Evolutionary conservation across 92 coral and sea anemone genomes (phyloP).

Genomic region (Epizoanthus stellaris): DNA sequence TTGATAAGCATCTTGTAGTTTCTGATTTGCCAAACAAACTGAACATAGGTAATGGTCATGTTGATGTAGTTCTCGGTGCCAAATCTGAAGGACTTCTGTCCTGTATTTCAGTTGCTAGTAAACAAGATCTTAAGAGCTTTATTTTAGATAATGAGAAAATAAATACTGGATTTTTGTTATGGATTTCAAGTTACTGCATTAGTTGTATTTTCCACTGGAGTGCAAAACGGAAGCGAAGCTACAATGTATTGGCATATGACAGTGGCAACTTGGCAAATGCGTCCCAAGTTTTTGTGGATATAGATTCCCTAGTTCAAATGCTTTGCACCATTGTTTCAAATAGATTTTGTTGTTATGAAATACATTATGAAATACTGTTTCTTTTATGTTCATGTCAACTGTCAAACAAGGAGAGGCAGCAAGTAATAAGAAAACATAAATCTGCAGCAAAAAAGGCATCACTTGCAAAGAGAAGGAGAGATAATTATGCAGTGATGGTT

Average conservation of each 20-base stretch:
- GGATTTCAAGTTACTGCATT: slow-evolving; percentile 45
- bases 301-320: background rate
- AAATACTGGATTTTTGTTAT: slow-evolving; percentile 45
- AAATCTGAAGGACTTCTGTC: slow-evolving; percentile 33
- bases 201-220: slow-evolving; percentile 48
- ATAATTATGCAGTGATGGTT: no score
- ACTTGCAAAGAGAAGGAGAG: no score
- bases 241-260: slow-evolving; percentile 30
- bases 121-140: slow-evolving; percentile 27
- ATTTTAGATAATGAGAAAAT: slow-evolving; percentile 41
- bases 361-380: no score
- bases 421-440: slow-evolving; percentile 10
- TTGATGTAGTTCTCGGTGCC: slow-evolving; percentile 27
- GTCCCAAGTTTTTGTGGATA: slow-evolving; percentile 27
- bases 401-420: background rate
- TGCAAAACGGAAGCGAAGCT: slow-evolving; percentile 27
- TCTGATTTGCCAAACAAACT: slow-evolving; percentile 44
- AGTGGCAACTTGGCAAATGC: slow-evolving; percentile 9
- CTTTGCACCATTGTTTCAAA: slow-evolving; percentile 11
- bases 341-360: no score
- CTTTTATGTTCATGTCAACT: background rate
- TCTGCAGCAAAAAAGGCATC: slow-evolving; percentile 1
- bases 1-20: slow-evolving; percentile 9
- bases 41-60: slow-evolving; percentile 38
- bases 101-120: slow-evolving; percentile 26